Evolutionary conservation across 2,888 invertebrate genomes (phyloP).

Genomic region (Drosophila meridiana): DNA sequence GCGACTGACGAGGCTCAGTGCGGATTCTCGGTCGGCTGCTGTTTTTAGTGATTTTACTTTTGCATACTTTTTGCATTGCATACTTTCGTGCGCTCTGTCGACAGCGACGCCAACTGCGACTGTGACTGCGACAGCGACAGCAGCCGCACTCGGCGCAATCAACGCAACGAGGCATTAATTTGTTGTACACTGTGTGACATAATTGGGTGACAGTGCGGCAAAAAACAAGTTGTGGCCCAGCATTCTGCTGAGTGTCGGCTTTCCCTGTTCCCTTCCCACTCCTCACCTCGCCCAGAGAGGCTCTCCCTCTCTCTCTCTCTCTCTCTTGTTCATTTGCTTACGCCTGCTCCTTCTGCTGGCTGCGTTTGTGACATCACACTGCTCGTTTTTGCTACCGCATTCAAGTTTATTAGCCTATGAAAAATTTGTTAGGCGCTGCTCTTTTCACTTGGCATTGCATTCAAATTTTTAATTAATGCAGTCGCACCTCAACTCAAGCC

Average conservation of each 20-base stretch:
- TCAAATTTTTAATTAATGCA: slow-evolving; percentile 80
- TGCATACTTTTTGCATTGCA: slow-evolving; percentile 70
- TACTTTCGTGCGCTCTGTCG: slow-evolving; percentile 68
- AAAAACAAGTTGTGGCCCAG: slow-evolving; percentile 65
- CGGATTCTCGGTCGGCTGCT: slow-evolving; percentile 51
- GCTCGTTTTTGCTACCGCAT: slow-evolving; percentile 61
- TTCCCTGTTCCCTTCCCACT: background rate
- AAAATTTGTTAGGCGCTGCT: slow-evolving; percentile 77
- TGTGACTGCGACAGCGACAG: slow-evolving; percentile 5
- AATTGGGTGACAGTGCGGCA: slow-evolving; percentile 81
- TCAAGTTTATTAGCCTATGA: slow-evolving; percentile 81
- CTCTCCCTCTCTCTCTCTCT: background rate
- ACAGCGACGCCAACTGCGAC: slow-evolving; percentile 23
- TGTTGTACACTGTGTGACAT: slow-evolving; percentile 82
- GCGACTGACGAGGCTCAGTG: slow-evolving; percentile 40
- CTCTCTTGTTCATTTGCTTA: background rate
- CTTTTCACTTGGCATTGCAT: slow-evolving; percentile 73
- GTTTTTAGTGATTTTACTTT: slow-evolving; percentile 80
- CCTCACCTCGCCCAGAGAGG: too few species aligned
- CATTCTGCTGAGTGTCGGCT: slow-evolving; percentile 43
- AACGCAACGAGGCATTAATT: slow-evolving; percentile 83
- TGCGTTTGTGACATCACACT: slow-evolving; percentile 25
- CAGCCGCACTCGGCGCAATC: slow-evolving; percentile 72
- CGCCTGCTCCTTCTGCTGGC: background rate
- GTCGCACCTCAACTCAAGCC: slow-evolving; percentile 41